Percentiles rank a stretch among this genome's conserved stretches.
Evolutionary conservation across 2,797 vertebrate species (phyloP).

Genomic region (Cirrhinus mrigala): DNA sequence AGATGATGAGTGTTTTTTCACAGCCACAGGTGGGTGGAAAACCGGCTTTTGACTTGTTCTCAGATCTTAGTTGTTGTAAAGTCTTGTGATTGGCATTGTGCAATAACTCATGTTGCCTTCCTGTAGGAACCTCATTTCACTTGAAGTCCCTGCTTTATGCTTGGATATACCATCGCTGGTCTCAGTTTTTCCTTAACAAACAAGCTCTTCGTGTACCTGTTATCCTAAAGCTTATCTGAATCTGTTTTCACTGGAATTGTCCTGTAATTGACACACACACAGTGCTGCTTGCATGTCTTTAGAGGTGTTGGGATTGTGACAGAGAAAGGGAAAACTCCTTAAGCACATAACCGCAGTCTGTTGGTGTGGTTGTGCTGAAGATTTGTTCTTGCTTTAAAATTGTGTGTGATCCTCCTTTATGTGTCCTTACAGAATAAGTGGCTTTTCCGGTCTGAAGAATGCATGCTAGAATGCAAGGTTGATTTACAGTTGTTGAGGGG

Average conservation of each 20-base stretch:
- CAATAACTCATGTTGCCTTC: not conserved
- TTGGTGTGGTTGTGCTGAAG: not conserved
- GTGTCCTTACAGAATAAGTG: constrained; percentile 8
- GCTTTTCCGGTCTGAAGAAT: constrained; percentile 38
- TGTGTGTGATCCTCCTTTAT: constrained; percentile 13
- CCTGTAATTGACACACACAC: not conserved
- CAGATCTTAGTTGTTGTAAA: not conserved
- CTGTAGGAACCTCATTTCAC: not conserved
- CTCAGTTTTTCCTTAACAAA: not conserved
- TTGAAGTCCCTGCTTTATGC: constrained; percentile 8
- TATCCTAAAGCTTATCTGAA: not conserved
- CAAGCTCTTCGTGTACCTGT: not conserved
- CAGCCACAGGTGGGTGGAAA: constrained; percentile 11
- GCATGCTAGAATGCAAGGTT: not conserved
- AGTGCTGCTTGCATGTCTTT: not conserved
- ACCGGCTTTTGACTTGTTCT: constrained; percentile 21
- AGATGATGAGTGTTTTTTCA: not conserved
- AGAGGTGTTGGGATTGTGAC: not conserved
- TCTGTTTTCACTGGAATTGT: constrained; percentile 7
- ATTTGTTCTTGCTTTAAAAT: constrained; percentile 15
- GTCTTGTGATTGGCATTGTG: not conserved
- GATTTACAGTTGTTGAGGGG: constrained; percentile 16
- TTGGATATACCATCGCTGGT: not conserved
- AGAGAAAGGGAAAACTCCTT: constrained; percentile 18
- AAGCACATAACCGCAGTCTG: constrained; percentile 18